Conservation (phyloP, 2,113 vertebrate genomes). For the Eptatretus burgeri region DNA sequence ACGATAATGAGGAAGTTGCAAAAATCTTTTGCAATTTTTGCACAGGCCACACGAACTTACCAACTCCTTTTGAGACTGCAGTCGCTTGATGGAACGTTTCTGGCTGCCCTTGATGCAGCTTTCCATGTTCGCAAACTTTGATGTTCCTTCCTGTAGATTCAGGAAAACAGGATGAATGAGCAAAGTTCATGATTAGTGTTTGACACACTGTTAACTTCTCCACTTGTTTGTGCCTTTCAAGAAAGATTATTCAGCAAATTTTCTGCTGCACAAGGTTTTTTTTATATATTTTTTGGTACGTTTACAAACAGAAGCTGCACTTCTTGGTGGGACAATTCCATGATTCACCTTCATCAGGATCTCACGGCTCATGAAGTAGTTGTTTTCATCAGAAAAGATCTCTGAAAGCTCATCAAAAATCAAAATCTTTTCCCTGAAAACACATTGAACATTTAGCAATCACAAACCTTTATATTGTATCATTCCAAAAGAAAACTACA, state of each 20-base stretch:
- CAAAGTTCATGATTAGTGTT: no score
- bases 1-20: no score
- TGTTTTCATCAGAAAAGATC: constrained; percentile 76
- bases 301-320: neutral
- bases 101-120: constrained; percentile 69
- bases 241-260: no score
- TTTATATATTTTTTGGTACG: constrained; percentile 11
- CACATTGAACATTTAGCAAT: neutral
- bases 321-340: neutral
- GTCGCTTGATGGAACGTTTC: constrained; percentile 52
- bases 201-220: no score
- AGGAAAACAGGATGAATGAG: no score
- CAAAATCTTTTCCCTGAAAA: constrained; percentile 37
- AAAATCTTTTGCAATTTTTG: no score
- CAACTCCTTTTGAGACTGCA: constrained; percentile 63
- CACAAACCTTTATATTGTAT: neutral
- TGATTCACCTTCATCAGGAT: constrained; percentile 63
- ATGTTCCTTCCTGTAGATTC: constrained; percentile 46
- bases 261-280: no score
- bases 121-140: constrained; percentile 60
- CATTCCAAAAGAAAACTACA: neutral
- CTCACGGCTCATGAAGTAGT: constrained; percentile 59
- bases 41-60: constrained; percentile 15
- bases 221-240: no score
- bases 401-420: constrained; percentile 67